Evolutionary conservation across 2,797 vertebrate genomes (phyloP), one percentile per base, ranked within the genome.

Genomic region (Phataginus tetradactyla): DNA sequence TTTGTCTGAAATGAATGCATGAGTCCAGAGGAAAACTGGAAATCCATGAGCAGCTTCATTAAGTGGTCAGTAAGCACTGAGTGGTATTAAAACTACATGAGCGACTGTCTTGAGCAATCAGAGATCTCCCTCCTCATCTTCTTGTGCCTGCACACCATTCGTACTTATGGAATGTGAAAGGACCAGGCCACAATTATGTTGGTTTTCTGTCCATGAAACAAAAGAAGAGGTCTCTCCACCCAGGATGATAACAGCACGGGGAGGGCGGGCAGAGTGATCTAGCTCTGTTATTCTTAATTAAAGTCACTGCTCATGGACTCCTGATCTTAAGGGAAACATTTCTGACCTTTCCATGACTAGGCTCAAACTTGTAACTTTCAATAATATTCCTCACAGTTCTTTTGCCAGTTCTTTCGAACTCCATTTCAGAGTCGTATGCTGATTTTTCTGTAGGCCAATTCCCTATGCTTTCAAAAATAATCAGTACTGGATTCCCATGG

Each of bases 271-370:
- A 42, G 79, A 74, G 75, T n/a, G 42, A 55, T 80, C 80, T 61
- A 87, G 25, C 21, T 71, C 20, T 39, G 20, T 49, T 87, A 61
- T 94, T 74, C 64, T 96, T 96, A 42, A 96, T 97, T 83, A 89
- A 92, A 94, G 91, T 72, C 32, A 7, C 71, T 34, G 45, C 42
- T 57, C 74, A 84, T 80, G 75, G 74, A 74, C 32, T 17, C 1
- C 4, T 21, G 77, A 90, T 92, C 92, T 90, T 59, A 55, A 85
- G 63, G 66, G 74, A 86, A 85, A 86, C 79, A 87, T 81, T 37
- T 78, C 69, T 93, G 91, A 84, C 84, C 95, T 93, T 87, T n/a
- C 79, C 42, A 0, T 45, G 59, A 79, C 59, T 4, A 66, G 84
- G 63, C 61, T 87, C 68, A 61, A 53, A 78, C 66, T 87, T 49